A percentile compares a stretch with the other conserved stretches of the same genome.
These are phyloP conservation scores for human (Homo sapiens) DNA, from an alignment of 2,113 vertebrate genomes.

Conservation along the genomic window DNA sequence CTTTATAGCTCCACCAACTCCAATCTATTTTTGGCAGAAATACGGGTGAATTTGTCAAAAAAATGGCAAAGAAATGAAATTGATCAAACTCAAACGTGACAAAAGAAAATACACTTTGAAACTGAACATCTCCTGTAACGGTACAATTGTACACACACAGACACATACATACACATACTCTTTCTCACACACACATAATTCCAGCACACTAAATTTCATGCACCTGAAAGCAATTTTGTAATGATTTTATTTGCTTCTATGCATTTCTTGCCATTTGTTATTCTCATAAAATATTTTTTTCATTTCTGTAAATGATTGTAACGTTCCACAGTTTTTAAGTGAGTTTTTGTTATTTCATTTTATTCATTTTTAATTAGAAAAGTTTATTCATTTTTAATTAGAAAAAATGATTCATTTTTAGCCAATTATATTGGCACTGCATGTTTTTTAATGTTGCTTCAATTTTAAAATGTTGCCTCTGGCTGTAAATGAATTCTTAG, in stretches of 20 bases:
- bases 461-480: slow-evolving; percentile 60
- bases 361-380: slow-evolving; percentile 7
- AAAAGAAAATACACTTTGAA: background rate
- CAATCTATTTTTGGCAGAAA: background rate
- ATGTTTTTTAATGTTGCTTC: slow-evolving; percentile 7
- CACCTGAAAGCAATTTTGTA: background rate
- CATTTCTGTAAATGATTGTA: background rate
- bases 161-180: background rate
- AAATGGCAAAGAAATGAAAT: background rate
- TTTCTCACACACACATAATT: background rate
- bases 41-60: background rate
- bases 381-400: background rate
- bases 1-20: background rate
- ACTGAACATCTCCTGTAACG: background rate
- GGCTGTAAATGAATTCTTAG: slow-evolving; percentile 26
- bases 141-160: background rate
- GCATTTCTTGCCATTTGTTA: background rate
- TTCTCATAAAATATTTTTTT: background rate
- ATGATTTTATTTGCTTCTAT: background rate
- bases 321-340: background rate
- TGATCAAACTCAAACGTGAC: background rate
- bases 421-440: background rate
- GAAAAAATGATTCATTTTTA: slow-evolving; percentile 50
- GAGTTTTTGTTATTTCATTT: background rate
- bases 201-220: background rate